Evolutionary conservation across 2,888 invertebrate species (phyloP).

Genomic region (Endotricha flammealis): DNA sequence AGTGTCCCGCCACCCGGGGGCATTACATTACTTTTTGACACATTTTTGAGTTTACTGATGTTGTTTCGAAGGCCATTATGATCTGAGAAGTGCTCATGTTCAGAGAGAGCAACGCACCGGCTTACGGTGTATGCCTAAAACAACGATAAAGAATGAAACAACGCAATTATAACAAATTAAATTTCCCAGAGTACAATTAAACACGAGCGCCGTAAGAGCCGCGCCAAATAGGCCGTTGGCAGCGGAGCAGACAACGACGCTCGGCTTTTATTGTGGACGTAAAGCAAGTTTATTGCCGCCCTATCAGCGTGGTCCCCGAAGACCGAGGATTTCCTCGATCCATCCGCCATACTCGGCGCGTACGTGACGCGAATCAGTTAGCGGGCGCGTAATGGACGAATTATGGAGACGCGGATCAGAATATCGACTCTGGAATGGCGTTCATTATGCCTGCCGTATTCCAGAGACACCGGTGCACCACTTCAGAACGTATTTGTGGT

Average conservation of each 20-base stretch:
- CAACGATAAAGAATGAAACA: too few relatives aligned
- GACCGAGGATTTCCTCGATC: constrained; percentile 5
- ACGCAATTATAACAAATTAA: too few relatives aligned
- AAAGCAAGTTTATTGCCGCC: constrained; percentile 18
- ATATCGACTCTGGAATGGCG: background rate
- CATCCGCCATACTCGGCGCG: background rate
- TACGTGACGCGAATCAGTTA: background rate
- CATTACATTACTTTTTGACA: too few relatives aligned
- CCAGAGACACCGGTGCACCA: too few relatives aligned
- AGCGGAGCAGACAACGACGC: background rate
- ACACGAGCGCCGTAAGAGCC: background rate
- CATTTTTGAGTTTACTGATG: too few relatives aligned
- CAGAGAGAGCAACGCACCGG: too few relatives aligned
- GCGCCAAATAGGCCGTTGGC: background rate
- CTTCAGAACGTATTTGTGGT: too few relatives aligned
- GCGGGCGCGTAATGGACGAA: background rate
- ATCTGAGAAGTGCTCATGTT: too few relatives aligned
- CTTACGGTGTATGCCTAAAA: too few relatives aligned
- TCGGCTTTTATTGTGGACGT: constrained; percentile 17
- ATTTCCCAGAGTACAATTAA: background rate
- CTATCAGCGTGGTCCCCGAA: constrained; percentile 15
- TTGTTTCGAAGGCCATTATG: too few relatives aligned
- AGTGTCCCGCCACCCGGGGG: too few relatives aligned
- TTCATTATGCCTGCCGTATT: too few relatives aligned
- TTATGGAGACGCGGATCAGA: background rate